Percentiles rank a stretch among this genome's conserved stretches.
phyloP scores from a whole-genome alignment of 1,140 invertebrate genomes.

The Sitodiplosis mosellana region DNA sequence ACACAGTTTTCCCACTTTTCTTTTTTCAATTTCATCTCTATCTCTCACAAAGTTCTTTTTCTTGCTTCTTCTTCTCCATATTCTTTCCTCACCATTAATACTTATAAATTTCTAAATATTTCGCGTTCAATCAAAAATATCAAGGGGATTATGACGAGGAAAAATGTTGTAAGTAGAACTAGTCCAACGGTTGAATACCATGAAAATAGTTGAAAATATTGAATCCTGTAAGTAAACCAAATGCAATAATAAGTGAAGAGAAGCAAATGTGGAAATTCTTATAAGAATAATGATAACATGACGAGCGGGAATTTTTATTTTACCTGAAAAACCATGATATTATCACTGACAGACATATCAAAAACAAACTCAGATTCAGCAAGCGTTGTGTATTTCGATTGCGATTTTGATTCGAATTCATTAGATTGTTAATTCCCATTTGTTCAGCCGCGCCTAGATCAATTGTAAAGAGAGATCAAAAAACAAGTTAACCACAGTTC shows the following conservation, averaged over 20 bases:
- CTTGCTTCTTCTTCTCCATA: no score
- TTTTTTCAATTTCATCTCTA: no score
- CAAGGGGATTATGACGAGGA: conserved; percentile 3
- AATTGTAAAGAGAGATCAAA: background rate
- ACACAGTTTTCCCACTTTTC: no score
- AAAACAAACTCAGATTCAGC: background rate
- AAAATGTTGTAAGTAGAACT: conserved; percentile 2
- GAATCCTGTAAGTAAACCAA: background rate
- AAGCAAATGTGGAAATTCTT: background rate
- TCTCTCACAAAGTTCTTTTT: no score
- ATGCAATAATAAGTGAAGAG: background rate
- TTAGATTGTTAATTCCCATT: no score
- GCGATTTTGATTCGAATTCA: no score
- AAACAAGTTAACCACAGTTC: background rate
- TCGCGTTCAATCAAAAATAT: conserved; percentile 4
- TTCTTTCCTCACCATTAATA: no score
- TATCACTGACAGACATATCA: background rate
- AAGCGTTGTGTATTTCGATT: no score
- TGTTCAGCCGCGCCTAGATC: background rate
- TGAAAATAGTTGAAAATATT: conserved; percentile 4
- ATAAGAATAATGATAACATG: background rate
- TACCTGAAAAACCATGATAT: background rate
- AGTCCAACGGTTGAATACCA: conserved; percentile 5
- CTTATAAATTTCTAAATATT: no score
- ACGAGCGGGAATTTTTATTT: background rate